phyloP scores from a whole-genome alignment of 1,140 invertebrate species.

The Battus philenor region DNA sequence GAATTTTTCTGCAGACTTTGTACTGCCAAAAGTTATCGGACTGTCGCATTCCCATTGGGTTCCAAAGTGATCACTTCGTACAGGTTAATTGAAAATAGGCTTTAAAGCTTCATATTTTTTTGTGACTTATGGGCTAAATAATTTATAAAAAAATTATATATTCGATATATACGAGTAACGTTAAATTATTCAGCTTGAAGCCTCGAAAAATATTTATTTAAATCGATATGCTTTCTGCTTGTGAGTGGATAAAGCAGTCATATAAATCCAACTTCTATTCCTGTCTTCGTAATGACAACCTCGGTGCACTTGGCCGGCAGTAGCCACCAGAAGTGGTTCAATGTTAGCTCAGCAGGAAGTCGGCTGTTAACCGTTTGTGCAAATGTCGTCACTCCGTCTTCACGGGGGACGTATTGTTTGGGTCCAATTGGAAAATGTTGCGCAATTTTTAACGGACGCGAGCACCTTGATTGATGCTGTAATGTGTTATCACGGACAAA shows the following conservation, averaged over 20 bases:
- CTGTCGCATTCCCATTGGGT: too few relatives aligned
- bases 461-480: constrained; percentile 8
- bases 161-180: too few relatives aligned
- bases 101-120: too few relatives aligned
- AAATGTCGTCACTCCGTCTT: constrained; percentile 45
- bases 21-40: too few relatives aligned
- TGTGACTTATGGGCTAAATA: too few relatives aligned
- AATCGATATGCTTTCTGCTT: too few relatives aligned
- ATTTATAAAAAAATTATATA: too few relatives aligned
- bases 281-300: constrained; percentile 48
- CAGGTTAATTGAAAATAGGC: too few relatives aligned
- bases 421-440: constrained; percentile 22
- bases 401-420: constrained; percentile 26
- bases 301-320: constrained; percentile 63
- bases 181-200: too few relatives aligned
- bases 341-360: constrained; percentile 65
- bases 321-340: constrained; percentile 58
- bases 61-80: too few relatives aligned
- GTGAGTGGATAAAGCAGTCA: constrained; percentile 7
- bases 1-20: too few relatives aligned
- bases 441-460: constrained; percentile 18
- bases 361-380: constrained; percentile 59
- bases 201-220: too few relatives aligned
- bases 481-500: neutral
- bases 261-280: constrained; percentile 45